A percentile compares a stretch with the other conserved stretches of the same genome.
Evolutionary conservation across 2,888 invertebrate species (phyloP).

Genomic region (Catocala fraxini): DNA sequence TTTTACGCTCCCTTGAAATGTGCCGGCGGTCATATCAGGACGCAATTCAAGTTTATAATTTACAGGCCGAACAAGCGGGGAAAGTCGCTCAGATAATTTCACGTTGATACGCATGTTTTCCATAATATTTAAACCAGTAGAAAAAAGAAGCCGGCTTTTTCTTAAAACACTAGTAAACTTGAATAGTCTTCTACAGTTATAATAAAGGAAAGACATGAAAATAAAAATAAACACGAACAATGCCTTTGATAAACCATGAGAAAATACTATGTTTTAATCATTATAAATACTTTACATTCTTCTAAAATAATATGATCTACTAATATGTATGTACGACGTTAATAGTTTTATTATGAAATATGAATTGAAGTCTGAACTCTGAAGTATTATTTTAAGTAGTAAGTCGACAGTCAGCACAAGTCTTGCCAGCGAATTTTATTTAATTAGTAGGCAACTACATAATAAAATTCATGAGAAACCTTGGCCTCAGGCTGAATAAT

Average conservation of each 20-base stretch:
- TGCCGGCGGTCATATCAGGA: slow-evolving; percentile 67
- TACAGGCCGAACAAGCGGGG: slow-evolving; percentile 65
- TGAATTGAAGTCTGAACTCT: no score
- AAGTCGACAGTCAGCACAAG: no score
- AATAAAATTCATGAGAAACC: no score
- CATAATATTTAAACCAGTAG: slow-evolving; percentile 33
- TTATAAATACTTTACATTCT: no score
- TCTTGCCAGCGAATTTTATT: no score
- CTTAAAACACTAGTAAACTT: slow-evolving; percentile 22
- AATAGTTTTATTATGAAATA: no score
- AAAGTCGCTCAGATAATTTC: slow-evolving; percentile 68
- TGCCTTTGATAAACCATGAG: not conserved
- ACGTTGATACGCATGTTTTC: slow-evolving; percentile 56
- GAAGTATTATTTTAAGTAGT: no score
- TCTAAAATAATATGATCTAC: no score
- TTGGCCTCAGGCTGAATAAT: no score
- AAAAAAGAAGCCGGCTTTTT: slow-evolving; percentile 24
- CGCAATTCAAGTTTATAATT: slow-evolving; percentile 73
- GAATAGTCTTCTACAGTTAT: slow-evolving; percentile 45
- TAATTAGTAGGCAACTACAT: no score
- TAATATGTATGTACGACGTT: no score
- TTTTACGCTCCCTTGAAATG: slow-evolving; percentile 71
- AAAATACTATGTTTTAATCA: not conserved
- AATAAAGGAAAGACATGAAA: slow-evolving; percentile 28
- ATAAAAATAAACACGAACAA: not conserved